Conservation (phyloP, 2,888 invertebrate species). For the Lepidocyrtoides sp. region DNA sequence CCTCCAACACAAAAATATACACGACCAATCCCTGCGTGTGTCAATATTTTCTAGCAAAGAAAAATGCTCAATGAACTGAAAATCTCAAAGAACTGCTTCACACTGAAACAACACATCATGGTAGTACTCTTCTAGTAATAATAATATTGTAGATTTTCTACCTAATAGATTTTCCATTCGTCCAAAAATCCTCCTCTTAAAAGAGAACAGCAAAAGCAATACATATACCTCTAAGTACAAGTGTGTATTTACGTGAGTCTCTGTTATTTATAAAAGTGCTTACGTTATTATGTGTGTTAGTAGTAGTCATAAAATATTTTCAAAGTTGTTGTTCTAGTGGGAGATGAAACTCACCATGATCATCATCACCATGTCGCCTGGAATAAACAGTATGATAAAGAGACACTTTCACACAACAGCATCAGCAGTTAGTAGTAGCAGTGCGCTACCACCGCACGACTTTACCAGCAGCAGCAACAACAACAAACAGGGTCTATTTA, state of each 20-base stretch:
- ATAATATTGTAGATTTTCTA: slow-evolving; percentile 41
- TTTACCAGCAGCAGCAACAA: no score
- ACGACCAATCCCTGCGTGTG: not conserved
- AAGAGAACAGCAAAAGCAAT: not conserved
- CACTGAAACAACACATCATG: slow-evolving; percentile 35
- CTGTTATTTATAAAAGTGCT: no score
- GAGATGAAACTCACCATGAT: not conserved
- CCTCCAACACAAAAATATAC: no score
- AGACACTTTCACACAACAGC: slow-evolving; percentile 29
- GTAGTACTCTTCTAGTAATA: not conserved
- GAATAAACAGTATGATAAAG: not conserved
- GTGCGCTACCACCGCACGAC: no score
- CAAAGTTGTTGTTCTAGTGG: not conserved
- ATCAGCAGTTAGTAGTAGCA: no score
- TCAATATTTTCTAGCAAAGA: not conserved
- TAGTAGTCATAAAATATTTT: not conserved
- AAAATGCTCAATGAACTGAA: slow-evolving; percentile 77
- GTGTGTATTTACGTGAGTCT: not conserved
- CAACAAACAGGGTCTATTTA: slow-evolving; percentile 56
- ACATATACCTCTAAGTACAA: not conserved
- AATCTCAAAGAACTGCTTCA: slow-evolving; percentile 65
- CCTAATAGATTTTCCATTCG: slow-evolving; percentile 39
- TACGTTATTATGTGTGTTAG: not conserved
- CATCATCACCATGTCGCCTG: not conserved
- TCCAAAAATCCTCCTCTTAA: not conserved